A percentile compares a stretch with the other conserved stretches of the same genome.
phyloP scores from a whole-genome alignment of 1,140 invertebrate genomes.

The Delia radicum region DNA sequence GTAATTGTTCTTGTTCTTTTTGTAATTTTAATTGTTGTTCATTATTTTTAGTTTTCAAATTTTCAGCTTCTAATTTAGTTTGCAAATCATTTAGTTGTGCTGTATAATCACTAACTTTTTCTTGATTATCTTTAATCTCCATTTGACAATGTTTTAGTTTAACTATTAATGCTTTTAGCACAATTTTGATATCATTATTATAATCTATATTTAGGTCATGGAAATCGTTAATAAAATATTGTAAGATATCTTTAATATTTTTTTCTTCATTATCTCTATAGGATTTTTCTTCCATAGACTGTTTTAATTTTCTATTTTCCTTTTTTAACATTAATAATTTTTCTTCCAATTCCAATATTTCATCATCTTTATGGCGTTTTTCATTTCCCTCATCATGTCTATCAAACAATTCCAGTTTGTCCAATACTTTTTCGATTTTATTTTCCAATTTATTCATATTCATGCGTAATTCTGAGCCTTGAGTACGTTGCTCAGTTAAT shows the following conservation, averaged over 20 bases:
- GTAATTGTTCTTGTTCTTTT: background rate
- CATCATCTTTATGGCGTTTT: slow-evolving; percentile 34
- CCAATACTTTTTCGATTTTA: slow-evolving; percentile 28
- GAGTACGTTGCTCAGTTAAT: slow-evolving; percentile 29
- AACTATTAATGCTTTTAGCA: background rate
- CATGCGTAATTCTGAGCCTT: slow-evolving; percentile 32
- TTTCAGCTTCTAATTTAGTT: background rate
- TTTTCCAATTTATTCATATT: slow-evolving; percentile 26
- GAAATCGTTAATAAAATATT: background rate
- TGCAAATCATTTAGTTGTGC: background rate
- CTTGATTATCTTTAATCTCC: background rate
- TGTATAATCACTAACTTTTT: background rate
- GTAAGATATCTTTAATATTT: background rate
- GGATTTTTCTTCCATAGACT: background rate
- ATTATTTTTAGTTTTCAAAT: background rate
- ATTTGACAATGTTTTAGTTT: background rate
- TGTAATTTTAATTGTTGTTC: background rate
- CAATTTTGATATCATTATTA: background rate
- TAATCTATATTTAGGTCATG: background rate
- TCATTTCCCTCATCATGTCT: background rate
- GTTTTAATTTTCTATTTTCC: slow-evolving; percentile 36
- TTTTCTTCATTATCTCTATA: background rate
- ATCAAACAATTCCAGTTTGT: slow-evolving; percentile 29
- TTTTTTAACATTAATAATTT: slow-evolving; percentile 42
- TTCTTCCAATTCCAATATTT: slow-evolving; percentile 43